Evolutionary conservation across 2,797 vertebrate species (phyloP), one percentile per base, ranked within the genome.

Genomic region (Periophthalmus magnuspinnatus): DNA sequence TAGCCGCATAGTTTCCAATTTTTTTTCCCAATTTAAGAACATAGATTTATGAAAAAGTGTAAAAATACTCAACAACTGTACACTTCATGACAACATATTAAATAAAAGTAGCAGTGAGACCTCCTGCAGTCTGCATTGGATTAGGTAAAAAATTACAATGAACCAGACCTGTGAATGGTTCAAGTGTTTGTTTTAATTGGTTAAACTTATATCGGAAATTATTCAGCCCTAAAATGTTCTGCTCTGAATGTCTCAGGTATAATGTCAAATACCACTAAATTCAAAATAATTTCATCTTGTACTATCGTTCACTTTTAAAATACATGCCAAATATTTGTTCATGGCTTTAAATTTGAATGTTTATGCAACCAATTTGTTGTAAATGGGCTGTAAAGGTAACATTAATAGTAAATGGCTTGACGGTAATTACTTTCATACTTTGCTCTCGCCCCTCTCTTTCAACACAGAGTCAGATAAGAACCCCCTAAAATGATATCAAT

Each of bases 361-460:
- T 62, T 62, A 59, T 67, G 72, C 62, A 56, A 77, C 36, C 48
- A 61, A 82, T 87, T 78, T 70, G 57, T 88, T 78, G 78, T 72
- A 64, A 68, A 80, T 76, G 78, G 80, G 68, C 79, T 80, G 66
- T 76, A 74, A 86, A 81, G 72, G 66, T 58, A 87, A 78, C 83
- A 86, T 77, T 89, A 88, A 88, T 88, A 88, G 78, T 80, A 78
- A 76, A 86, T 82, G 71, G 61, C 58, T 10, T 50, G 58, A 71
- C 75, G 69, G 56, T 87, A 83, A 89, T 90, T 88, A 85, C 77
- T 86, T 92, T 90, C 86, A 83, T 83, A 75, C 83, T 86, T 60
- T 67, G 66, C 57, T n/a, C 8, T 48, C 38, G 67, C 63, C 55
- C 75, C 38, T 80, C 86, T 76, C 60, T 83, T 76, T 83, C 79